phyloP scores from a whole-genome alignment of 2,888 invertebrate species.

The Morpho achilles region DNA sequence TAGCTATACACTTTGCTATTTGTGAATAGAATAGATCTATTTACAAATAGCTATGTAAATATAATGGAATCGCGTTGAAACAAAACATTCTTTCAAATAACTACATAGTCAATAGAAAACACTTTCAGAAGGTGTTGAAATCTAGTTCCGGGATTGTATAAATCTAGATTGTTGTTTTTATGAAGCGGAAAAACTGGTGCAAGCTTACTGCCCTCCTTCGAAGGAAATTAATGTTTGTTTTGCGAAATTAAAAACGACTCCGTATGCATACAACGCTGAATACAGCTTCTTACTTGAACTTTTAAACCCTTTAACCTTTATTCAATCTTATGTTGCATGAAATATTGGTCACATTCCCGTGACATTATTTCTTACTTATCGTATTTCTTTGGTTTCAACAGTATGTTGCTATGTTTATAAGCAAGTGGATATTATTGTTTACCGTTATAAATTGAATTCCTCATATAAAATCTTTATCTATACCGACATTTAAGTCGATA shows the following conservation, averaged over 20 bases:
- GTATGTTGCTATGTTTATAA: conserved; percentile 27
- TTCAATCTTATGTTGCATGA: neutral
- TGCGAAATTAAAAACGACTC: conserved; percentile 59
- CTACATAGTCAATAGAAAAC: neutral
- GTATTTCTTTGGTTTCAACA: conserved; percentile 2
- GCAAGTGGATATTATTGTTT: conserved; percentile 33
- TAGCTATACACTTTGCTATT: no score
- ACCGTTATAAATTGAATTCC: conserved; percentile 35
- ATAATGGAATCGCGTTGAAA: no score
- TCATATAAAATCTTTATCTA: conserved; percentile 25
- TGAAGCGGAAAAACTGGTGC: conserved; percentile 19
- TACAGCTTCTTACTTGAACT: conserved; percentile 7
- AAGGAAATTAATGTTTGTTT: conserved; percentile 68
- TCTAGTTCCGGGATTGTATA: conserved; percentile 6
- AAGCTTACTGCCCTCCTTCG: conserved; percentile 33
- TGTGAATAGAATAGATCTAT: no score
- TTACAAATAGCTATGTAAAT: no score
- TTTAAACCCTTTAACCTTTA: conserved; percentile 1
- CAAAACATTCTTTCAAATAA: neutral
- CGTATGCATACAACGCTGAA: conserved; percentile 32
- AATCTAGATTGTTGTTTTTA: conserved; percentile 19
- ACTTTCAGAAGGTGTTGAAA: neutral
- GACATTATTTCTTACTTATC: neutral
- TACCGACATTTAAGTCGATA: neutral
- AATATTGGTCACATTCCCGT: conserved; percentile 4